Base-by-base conservation (phyloP, 2,888 invertebrate genomes). In the Meiosimyza platycephala region DNA sequence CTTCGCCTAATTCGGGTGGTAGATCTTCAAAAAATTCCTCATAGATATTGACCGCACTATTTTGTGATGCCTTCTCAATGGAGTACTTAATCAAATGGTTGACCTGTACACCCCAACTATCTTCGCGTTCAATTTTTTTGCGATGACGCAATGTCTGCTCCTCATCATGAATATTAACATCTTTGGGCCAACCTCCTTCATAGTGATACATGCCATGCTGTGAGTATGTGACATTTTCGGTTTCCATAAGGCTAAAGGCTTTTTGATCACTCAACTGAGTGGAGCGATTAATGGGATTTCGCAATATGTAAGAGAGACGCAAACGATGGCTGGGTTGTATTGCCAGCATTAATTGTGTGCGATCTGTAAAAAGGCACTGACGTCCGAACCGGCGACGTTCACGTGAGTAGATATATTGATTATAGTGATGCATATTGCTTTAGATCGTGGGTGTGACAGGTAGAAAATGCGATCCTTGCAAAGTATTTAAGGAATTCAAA, bases 121-220 rank as follows among this genome's bases (percentile, higher is more conserved):
- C 95, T 74, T 95, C 95, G 78, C 94, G 94, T 84, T 93, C 92
- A 28, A 94, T 89, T 83, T 94, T 94, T 77, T 95, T 93, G 69
- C 93, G 89, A 85, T 93, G 93, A 69, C 95, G 90, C 57, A 89
- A 84, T 11, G 93, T 91, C 81, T 93, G 92, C 78, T 95, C 95
- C 78, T 92, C 90, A 80, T 92, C 91, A 63, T 88, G 85, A 73
- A 88, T 85, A 76, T 91, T 91, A 12, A 92, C 88, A 77, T 95
- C 95, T 80, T 92, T 92, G 2, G 95, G 94, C 95, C 95, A 95
- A 18, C 95, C 95, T 74, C 95, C 95, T 86, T 95, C 95, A 15
- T 88, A 88, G 84, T 95, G 95, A 78, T 90, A 90, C 83, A 95
- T 90, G 12, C 93, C 92, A 75, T 89, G 89, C 6, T 80, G 77